Percentiles rank a stretch among this genome's conserved stretches.
phyloP scores from a whole-genome alignment of 2,888 invertebrate genomes.

The Brassicogethes aeneus region DNA sequence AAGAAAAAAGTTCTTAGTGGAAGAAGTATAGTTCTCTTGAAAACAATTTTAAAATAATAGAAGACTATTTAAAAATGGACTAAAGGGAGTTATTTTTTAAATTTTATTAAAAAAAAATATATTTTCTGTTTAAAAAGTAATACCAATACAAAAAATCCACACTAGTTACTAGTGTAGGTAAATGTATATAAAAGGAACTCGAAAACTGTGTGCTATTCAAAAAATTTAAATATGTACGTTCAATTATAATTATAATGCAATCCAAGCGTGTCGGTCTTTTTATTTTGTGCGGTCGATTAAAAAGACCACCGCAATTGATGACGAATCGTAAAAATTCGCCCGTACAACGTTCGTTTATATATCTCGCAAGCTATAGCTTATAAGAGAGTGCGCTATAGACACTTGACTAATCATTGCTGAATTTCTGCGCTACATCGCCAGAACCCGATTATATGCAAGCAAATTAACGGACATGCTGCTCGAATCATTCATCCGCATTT shows the following conservation, averaged over 20 bases:
- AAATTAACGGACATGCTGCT: neutral
- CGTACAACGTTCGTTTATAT: slow-evolving; percentile 36
- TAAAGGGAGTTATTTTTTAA: neutral
- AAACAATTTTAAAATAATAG: no score
- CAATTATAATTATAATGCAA: neutral
- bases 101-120: no score
- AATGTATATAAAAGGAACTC: no score
- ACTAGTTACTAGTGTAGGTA: no score
- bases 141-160: no score
- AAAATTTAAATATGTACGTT: neutral
- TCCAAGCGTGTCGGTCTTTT: neutral
- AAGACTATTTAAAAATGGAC: no score
- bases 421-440: neutral
- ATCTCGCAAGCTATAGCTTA: no score
- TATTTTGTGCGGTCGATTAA: slow-evolving; percentile 3
- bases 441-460: neutral
- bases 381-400: no score
- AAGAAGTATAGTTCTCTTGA: no score
- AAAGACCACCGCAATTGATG: slow-evolving; percentile 39
- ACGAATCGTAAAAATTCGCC: slow-evolving; percentile 38
- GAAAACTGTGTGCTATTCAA: no score
- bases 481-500: neutral
- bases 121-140: no score
- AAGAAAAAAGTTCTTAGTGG: no score
- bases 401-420: neutral